Evolutionary conservation across 2,113 vertebrate genomes (phyloP), one percentile per base, ranked within the genome.

Genomic region (Calonectris borealis): DNA sequence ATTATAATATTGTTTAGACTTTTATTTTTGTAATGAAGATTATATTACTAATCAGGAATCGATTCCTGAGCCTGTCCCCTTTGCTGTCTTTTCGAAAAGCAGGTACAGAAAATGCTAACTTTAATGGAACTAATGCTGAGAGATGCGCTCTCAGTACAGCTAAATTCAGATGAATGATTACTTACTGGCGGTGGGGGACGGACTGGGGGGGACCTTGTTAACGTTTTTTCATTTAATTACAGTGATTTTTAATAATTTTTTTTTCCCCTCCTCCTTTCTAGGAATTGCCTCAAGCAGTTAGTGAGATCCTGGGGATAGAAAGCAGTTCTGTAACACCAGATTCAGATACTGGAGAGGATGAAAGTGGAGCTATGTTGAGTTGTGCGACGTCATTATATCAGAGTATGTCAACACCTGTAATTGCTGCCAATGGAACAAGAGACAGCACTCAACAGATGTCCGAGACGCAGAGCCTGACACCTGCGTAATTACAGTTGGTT

Each of bases 201-300:
- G 55, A 58, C 24, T 2, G 21, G 31, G 38, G 6, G 22, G 11
- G 10, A 87, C 27, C 15, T 85, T 14, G 13, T 77, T 78, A 51
- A 40, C 9, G 27, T 87, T 40, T 61, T 61, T 40, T 11, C 4
- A 66, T 69, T 68, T 66, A 18, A 25, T 66, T 80, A 22, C 20
- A 26, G 15, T n/a, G 27, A 15, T 32, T 29, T 38, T 77, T 75
- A 82, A 31, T 57, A 11, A 18, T 25, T 48, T 60, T 46, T 52
- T 64, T 20, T 6, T 11, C 3, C 11, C 22, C 0, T 1, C 7
- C 6, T 27, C 21, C 38, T 87, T 69, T 94, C 38, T 94, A 99
- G 99, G 99, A 99, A 93, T 97, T 99, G 87, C 99, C 99, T 88
- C 98, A 98, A 93, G 98, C 99, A 51, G 97, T 99, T 71, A 97